phyloP scores from a whole-genome alignment of 1,140 invertebrate genomes.

The Pogonomyrmex californicus region DNA sequence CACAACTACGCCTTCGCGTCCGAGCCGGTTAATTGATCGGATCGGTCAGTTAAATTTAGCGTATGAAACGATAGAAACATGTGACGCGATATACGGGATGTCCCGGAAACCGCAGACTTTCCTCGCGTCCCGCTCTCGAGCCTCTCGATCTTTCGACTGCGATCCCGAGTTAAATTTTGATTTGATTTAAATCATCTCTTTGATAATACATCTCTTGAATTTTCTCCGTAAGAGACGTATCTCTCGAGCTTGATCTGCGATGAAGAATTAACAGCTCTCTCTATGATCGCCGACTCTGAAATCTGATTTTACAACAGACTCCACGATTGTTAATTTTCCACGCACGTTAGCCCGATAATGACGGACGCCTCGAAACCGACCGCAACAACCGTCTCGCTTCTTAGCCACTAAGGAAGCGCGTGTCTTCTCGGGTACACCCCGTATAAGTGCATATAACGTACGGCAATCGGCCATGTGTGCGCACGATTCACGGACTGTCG shows the following conservation, averaged over 20 bases:
- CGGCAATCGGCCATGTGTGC: conserved; percentile 61
- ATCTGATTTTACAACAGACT: background rate
- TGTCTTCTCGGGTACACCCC: conserved; percentile 36
- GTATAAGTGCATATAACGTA: conserved; percentile 58
- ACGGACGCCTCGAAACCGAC: conserved; percentile 18
- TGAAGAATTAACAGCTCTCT: background rate
- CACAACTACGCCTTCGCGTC: conserved; percentile 29
- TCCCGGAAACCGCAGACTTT: conserved; percentile 31
- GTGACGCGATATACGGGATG: conserved; percentile 44
- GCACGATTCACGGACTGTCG: conserved; percentile 57
- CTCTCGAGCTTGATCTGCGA: background rate
- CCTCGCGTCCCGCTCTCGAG: background rate
- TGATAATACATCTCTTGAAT: too few species aligned
- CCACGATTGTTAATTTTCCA: conserved; percentile 15
- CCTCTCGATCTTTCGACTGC: background rate
- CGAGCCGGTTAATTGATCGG: conserved; percentile 30
- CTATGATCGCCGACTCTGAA: background rate
- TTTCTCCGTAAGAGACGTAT: too few species aligned
- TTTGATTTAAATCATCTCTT: background rate
- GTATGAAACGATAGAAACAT: conserved; percentile 40
- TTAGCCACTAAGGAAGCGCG: conserved; percentile 36
- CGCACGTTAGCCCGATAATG: conserved; percentile 12
- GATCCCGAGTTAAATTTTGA: background rate
- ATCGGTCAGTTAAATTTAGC: conserved; percentile 54
- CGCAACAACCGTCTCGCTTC: conserved; percentile 23